phyloP scores from a whole-genome alignment of 30 jellyfish, hydroid and myxozoan species.

The Aurelia aurita region DNA sequence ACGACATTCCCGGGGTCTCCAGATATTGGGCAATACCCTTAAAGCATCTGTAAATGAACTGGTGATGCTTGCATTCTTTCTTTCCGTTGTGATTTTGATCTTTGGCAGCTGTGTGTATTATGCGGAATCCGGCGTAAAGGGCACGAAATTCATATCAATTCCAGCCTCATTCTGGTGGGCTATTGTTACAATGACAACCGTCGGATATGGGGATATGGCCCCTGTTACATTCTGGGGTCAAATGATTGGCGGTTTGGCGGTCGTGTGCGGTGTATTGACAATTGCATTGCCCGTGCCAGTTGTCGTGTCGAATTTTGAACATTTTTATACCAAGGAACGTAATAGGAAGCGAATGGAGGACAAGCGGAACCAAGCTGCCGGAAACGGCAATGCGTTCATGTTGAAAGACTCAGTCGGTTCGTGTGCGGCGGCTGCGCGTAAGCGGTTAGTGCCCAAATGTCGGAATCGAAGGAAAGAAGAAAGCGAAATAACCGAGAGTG shows the following conservation, averaged over 20 bases:
- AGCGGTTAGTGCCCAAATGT: slow-evolving; percentile 35
- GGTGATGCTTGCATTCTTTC: slow-evolving; percentile 89
- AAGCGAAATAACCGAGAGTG: slow-evolving; percentile 4
- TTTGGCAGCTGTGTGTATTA: slow-evolving; percentile 96
- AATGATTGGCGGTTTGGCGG: slow-evolving; percentile 92
- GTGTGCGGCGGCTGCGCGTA: slow-evolving; percentile 27
- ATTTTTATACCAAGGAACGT: slow-evolving; percentile 86
- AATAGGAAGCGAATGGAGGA: slow-evolving; percentile 90
- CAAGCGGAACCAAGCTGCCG: slow-evolving; percentile 62
- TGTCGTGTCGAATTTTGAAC: slow-evolving; percentile 94
- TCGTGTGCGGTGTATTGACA: slow-evolving; percentile 91
- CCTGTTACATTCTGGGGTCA: slow-evolving; percentile 96
- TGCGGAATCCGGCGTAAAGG: slow-evolving; percentile 78
- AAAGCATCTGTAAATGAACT: slow-evolving; percentile 94
- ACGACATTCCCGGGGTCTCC: slow-evolving; percentile 98
- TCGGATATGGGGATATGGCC: slow-evolving; percentile 98
- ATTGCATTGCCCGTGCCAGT: slow-evolving; percentile 98
- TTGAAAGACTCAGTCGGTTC: slow-evolving; percentile 32
- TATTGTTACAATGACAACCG: slow-evolving; percentile 97
- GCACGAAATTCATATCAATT: slow-evolving; percentile 87
- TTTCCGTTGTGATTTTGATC: slow-evolving; percentile 86
- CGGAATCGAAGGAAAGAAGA: slow-evolving; percentile 54
- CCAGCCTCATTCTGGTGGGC: slow-evolving; percentile 99
- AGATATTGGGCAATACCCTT: slow-evolving; percentile 93
- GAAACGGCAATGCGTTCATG: slow-evolving; percentile 40